phyloP scores from a whole-genome alignment of 2,888 invertebrate species.

The Phrixothrix hirtus region DNA sequence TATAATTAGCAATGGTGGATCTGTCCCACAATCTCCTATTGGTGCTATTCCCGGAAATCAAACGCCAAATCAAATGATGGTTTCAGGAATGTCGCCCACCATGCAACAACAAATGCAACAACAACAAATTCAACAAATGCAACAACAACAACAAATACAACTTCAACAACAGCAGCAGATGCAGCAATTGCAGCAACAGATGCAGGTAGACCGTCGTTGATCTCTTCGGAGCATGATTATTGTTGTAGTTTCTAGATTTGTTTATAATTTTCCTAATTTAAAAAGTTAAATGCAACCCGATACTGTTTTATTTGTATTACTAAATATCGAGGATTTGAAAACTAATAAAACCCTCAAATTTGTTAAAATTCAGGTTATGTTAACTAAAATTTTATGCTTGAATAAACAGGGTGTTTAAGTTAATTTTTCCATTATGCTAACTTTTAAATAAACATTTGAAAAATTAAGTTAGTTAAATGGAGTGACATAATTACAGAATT shows the following conservation, averaged over 20 bases:
- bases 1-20: slow-evolving; percentile 52
- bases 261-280: slow-evolving; percentile 22
- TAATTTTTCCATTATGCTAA: too few relatives aligned
- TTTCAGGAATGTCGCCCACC: slow-evolving; percentile 60
- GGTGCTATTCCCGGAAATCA: slow-evolving; percentile 48
- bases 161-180: slow-evolving; percentile 62
- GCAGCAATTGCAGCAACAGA: slow-evolving; percentile 61
- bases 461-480: too few relatives aligned
- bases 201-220: slow-evolving; percentile 65
- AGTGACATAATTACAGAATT: too few relatives aligned
- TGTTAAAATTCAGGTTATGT: too few relatives aligned
- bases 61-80: slow-evolving; percentile 59
- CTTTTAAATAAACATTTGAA: too few relatives aligned
- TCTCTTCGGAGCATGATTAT: slow-evolving; percentile 43
- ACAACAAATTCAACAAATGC: slow-evolving; percentile 59
- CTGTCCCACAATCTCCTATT: slow-evolving; percentile 48
- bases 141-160: slow-evolving; percentile 61
- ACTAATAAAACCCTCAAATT: too few relatives aligned
- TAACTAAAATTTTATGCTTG: too few relatives aligned
- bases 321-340: too few relatives aligned
- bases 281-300: too few relatives aligned
- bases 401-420: too few relatives aligned
- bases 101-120: slow-evolving; percentile 54
- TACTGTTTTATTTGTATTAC: too few relatives aligned
- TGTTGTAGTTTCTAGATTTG: slow-evolving; percentile 38